A percentile compares a stretch with the other conserved stretches of the same genome.
Evolutionary conservation across 2,888 invertebrate species (phyloP).

Genomic region (Buathra laborator): DNA sequence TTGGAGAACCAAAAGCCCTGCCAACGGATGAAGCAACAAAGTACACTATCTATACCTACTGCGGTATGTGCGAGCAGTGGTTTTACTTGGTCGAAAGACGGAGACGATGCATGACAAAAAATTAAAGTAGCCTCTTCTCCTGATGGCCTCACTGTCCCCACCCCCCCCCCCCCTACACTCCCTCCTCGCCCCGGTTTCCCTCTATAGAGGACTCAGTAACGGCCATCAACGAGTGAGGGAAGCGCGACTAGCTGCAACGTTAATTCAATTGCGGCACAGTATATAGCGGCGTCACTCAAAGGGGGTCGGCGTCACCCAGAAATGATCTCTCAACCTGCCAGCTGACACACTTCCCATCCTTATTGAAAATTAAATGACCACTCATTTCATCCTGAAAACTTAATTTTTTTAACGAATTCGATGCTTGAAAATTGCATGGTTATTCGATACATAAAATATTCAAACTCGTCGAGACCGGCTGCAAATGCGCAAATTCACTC

Average conservation of each 20-base stretch:
- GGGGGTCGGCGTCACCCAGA: neutral
- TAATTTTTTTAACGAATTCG: neutral
- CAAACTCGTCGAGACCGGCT: neutral
- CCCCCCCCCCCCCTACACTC: no score
- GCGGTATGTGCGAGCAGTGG: conserved; percentile 14
- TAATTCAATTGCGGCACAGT: conserved; percentile 53
- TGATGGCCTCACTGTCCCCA: conserved; percentile 27
- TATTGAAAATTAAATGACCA: neutral
- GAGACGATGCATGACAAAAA: conserved; percentile 26
- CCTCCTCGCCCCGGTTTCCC: no score
- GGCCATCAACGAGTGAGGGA: conserved; percentile 24
- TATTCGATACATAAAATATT: neutral
- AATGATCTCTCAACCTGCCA: conserved; percentile 40
- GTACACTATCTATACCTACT: neutral
- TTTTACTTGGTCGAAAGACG: conserved; percentile 20
- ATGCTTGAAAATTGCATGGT: neutral
- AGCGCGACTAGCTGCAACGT: conserved; percentile 24
- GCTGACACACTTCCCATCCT: conserved; percentile 19
- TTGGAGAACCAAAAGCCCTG: neutral
- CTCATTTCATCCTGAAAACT: neutral
- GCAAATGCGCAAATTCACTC: neutral
- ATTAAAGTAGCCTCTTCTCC: conserved; percentile 24
- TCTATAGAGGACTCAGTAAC: neutral
- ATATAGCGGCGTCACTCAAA: conserved; percentile 48
- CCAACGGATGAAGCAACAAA: conserved; percentile 24